These are phyloP conservation scores for Osmoderma eremita DNA, from an alignment of 2,888 invertebrate genomes.

Conservation along the genomic window DNA sequence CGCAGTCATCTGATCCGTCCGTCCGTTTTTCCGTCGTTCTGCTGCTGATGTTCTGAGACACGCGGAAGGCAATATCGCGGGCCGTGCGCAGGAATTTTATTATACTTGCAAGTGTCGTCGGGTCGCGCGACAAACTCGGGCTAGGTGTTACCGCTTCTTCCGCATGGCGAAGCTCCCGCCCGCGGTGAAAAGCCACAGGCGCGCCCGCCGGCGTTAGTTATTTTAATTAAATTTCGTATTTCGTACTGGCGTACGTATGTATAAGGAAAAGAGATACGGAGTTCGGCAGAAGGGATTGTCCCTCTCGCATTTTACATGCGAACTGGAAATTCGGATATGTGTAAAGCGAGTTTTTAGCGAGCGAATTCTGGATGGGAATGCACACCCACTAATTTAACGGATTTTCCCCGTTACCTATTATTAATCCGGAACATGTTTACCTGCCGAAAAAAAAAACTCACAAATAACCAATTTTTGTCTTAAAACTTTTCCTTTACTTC, in stretches of 20 bases:
- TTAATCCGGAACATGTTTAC: too few species aligned
- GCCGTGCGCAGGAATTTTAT: slow-evolving; percentile 16
- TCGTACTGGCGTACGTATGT: slow-evolving; percentile 2
- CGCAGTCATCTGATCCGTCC: too few species aligned
- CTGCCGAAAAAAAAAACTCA: too few species aligned
- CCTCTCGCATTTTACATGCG: too few species aligned
- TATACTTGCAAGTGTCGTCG: slow-evolving; percentile 18
- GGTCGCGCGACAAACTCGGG: neutral
- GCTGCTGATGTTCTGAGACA: neutral
- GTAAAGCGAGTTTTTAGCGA: too few species aligned
- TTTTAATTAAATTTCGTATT: slow-evolving; percentile 30
- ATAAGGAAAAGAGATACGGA: slow-evolving; percentile 2
- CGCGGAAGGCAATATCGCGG: neutral
- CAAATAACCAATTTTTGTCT: too few species aligned
- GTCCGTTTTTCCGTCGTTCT: neutral
- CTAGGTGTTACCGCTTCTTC: slow-evolving; percentile 14
- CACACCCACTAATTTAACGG: too few species aligned
- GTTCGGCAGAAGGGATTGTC: too few species aligned
- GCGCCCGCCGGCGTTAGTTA: slow-evolving; percentile 31
- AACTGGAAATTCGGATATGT: too few species aligned
- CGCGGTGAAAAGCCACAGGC: slow-evolving; percentile 14
- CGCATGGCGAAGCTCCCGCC: neutral
- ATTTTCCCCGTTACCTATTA: too few species aligned
- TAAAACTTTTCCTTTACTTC: too few species aligned
- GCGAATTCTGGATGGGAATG: too few species aligned